These are phyloP conservation scores for Tapirus terrestris DNA, from an alignment of 2,113 vertebrate genomes.

Conservation along the genomic window DNA sequence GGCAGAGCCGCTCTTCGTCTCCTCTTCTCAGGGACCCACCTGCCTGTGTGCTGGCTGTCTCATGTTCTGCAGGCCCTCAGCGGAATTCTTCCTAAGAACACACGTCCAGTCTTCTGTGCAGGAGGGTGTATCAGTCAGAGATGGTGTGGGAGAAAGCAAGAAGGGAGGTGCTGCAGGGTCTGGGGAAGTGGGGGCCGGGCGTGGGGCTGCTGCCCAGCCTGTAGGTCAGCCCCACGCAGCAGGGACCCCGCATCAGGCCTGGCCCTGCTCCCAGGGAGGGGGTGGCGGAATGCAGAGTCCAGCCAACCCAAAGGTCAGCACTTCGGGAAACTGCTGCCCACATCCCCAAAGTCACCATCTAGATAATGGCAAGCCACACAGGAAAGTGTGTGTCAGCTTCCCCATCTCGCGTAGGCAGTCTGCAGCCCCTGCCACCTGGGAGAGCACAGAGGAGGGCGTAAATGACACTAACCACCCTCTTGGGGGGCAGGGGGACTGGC, in stretches of 20 bases:
- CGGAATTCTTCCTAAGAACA: background rate
- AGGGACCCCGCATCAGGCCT: background rate
- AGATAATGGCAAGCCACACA: no score
- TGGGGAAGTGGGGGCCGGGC: background rate
- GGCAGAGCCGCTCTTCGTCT: background rate
- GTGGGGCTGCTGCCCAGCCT: background rate
- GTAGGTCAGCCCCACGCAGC: background rate
- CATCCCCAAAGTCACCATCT: background rate
- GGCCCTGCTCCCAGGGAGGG: background rate
- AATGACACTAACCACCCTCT: background rate
- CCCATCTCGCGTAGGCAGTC: accelerated
- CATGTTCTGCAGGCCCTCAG: background rate
- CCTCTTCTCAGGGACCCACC: background rate
- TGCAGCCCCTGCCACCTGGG: background rate
- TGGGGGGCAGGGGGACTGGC: no score
- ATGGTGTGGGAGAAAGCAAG: background rate
- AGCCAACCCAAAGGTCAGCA: background rate
- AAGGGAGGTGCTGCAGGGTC: background rate
- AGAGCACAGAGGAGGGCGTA: background rate
- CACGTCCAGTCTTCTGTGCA: background rate
- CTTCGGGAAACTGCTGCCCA: background rate
- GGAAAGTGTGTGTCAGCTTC: background rate
- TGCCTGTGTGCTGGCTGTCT: background rate
- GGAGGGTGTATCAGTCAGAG: accelerated
- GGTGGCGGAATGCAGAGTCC: accelerated